A percentile compares a stretch with the other conserved stretches of the same genome.
phyloP scores from a whole-genome alignment of 2,888 invertebrate genomes.

The Lycia hirtaria region DNA sequence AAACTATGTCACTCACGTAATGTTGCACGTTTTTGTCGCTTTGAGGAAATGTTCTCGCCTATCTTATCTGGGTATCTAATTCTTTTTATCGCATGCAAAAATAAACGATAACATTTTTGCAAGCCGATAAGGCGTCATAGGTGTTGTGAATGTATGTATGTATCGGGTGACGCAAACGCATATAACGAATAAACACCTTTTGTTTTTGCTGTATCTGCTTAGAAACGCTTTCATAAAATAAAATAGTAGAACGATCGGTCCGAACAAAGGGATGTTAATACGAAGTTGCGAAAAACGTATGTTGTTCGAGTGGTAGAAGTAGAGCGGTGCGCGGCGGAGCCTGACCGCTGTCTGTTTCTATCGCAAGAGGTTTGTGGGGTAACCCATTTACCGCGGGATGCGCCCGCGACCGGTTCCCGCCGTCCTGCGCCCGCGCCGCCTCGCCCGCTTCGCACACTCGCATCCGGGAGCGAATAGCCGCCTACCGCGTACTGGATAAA shows the following conservation, averaged over 20 bases:
- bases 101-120: slow-evolving; percentile 60
- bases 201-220: slow-evolving; percentile 37
- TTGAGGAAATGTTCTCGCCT: slow-evolving; percentile 70
- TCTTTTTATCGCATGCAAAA: slow-evolving; percentile 59
- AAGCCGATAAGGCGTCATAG: slow-evolving; percentile 56
- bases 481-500: slow-evolving; percentile 45
- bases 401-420: slow-evolving; percentile 69
- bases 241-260: slow-evolving; percentile 14
- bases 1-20: slow-evolving; percentile 51
- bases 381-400: slow-evolving; percentile 79
- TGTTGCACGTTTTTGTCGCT: slow-evolving; percentile 60
- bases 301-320: slow-evolving; percentile 34
- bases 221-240: slow-evolving; percentile 19
- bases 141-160: slow-evolving; percentile 38
- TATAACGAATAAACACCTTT: slow-evolving; percentile 30
- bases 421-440: slow-evolving; percentile 45
- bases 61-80: slow-evolving; percentile 61
- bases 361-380: slow-evolving; percentile 83
- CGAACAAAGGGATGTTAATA: slow-evolving; percentile 19
- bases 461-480: slow-evolving; percentile 69
- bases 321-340: slow-evolving; percentile 37
- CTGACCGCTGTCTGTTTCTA: slow-evolving; percentile 60
- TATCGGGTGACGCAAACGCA: slow-evolving; percentile 52
- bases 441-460: slow-evolving; percentile 58
- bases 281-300: slow-evolving; percentile 11